Base-by-base conservation (phyloP, 2,888 invertebrate genomes). In the Nesidiocoris tenuis region DNA sequence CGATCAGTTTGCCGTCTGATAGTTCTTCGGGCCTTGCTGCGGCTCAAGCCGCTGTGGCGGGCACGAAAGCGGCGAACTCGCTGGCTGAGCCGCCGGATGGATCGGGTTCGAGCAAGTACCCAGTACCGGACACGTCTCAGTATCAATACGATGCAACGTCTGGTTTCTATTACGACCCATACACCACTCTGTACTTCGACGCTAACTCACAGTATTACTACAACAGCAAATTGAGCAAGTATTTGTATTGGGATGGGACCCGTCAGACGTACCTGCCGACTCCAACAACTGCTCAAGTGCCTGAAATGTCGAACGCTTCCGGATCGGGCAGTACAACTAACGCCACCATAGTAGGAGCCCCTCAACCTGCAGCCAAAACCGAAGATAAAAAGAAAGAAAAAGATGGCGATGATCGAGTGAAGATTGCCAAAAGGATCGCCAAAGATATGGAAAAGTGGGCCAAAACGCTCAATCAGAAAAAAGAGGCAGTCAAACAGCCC, bases 391-490 rank as follows among this genome's bases (percentile, higher is more conserved):
- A 89, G 81, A 90, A 88, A 80, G 90, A 84, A 79, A 66, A 68
- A 61, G 82, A 88, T 63, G 94, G 94, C 81, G 93, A 93, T 78
- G 96, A 96, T 81, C 96, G 97, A 85, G 96, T 96, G 0, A 97
- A 97, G 85, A 95, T 96, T 16, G 98, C 98, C 3, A 97, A 98
- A 83, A 96, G 96, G 84, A 97, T 98, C 80, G 97, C 97, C 0
- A 98, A 98, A 84, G 93, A 94, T 81, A 94, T 94, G 94, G 92
- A 91, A 82, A 88, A 91, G 77, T 99, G 99, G 99, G 99, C 98
- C 0, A 95, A 98, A 81, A 95, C 95, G 12, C 85, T 98, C 79
- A 98, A 98, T 83, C 97, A 98, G 83, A 96, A 96, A 85, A 98
- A 98, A 83, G 94, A 95, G 77, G 84, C 84, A 79, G 84, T 86